Conservation (phyloP, 2,797 vertebrate genomes). For the Aselliscus stoliczkanus region DNA sequence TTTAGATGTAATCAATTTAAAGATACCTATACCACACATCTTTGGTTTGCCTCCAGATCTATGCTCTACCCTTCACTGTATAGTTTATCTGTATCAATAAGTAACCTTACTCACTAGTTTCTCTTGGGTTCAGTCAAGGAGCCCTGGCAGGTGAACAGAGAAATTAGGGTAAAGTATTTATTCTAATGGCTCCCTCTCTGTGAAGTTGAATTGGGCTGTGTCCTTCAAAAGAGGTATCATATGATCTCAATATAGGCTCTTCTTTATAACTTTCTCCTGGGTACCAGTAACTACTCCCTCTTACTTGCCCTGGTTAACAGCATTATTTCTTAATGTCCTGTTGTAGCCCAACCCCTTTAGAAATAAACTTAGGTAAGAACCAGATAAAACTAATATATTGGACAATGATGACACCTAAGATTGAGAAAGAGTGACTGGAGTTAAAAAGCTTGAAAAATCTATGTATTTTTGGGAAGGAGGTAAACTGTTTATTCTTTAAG, state of each 20-base stretch:
- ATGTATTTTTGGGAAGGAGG: not conserved
- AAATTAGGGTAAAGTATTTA: not conserved
- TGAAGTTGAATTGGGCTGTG: not conserved
- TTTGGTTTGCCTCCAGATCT: not conserved
- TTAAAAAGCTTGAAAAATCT: not conserved
- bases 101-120: not conserved
- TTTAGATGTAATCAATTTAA: not conserved
- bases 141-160: not conserved
- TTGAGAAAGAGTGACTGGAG: not conserved
- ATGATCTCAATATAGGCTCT: not conserved
- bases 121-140: not conserved
- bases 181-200: not conserved
- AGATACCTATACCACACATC: not conserved
- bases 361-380: not conserved
- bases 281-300: not conserved
- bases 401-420: not conserved
- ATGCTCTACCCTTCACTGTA: not conserved
- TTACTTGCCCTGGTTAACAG: not conserved
- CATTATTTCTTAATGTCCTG: not conserved
- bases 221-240: not conserved
- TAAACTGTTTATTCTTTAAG: not conserved
- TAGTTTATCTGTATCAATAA: not conserved
- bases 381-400: not conserved
- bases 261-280: not conserved
- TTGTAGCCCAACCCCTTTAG: not conserved